These are phyloP conservation scores for Phocides pigmalion DNA, from an alignment of 1,140 invertebrate species.

Conservation along the genomic window DNA sequence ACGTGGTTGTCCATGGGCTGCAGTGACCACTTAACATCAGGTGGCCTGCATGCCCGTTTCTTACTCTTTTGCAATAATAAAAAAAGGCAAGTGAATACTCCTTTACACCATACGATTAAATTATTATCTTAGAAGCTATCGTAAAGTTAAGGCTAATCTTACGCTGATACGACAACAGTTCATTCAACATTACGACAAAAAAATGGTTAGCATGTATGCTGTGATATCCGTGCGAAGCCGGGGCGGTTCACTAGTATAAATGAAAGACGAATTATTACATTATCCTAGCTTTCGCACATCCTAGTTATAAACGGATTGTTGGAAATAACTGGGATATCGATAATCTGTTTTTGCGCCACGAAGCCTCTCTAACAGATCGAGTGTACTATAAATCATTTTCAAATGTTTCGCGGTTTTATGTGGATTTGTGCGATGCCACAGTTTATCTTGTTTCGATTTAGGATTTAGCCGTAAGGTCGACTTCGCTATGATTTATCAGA, in stretches of 20 bases:
- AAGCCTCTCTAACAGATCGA: conserved; percentile 68
- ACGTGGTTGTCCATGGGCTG: no score
- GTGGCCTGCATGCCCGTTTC: no score
- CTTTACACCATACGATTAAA: no score
- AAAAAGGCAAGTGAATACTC: no score
- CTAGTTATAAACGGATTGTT: conserved; percentile 55
- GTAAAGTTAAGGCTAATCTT: no score
- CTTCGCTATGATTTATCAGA: conserved; percentile 32
- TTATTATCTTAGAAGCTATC: no score
- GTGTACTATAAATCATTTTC: conserved; percentile 75
- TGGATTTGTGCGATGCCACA: conserved; percentile 59
- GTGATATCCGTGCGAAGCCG: background rate
- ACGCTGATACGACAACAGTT: no score
- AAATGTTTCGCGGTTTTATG: conserved; percentile 76
- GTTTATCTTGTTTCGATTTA: conserved; percentile 72
- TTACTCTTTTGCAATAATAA: no score
- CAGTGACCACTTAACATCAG: no score
- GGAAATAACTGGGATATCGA: conserved; percentile 69
- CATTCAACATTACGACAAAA: no score
- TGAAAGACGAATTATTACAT: background rate
- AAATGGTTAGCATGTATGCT: no score
- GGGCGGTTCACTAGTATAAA: background rate
- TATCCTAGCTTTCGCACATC: conserved; percentile 43
- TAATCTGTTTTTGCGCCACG: conserved; percentile 74
- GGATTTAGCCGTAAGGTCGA: conserved; percentile 42